Percentiles rank a stretch among this genome's conserved stretches.
phyloP scores from a whole-genome alignment of 1,140 invertebrate species.

The Teleopsis dalmanni region DNA sequence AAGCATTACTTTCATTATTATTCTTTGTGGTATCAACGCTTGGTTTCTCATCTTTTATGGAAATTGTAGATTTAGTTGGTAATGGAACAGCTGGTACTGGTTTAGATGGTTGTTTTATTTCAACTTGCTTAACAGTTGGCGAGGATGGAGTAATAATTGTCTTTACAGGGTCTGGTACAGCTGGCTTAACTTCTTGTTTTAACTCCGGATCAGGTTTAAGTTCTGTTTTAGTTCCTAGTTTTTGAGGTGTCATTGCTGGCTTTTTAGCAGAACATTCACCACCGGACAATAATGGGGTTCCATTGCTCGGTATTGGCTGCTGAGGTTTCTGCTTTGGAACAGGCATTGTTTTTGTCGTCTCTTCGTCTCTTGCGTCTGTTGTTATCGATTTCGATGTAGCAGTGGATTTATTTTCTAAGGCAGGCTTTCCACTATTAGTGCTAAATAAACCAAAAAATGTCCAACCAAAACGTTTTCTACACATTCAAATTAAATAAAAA shows the following conservation, averaged over 20 bases:
- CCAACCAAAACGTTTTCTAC: conserved; percentile 41
- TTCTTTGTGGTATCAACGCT: conserved; percentile 2
- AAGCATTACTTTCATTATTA: conserved; percentile 4
- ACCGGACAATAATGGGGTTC: no score
- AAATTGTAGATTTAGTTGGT: conserved; percentile 17
- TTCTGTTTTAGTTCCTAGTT: conserved; percentile 11
- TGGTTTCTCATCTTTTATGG: no score
- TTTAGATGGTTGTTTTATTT: conserved; percentile 15
- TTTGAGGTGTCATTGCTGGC: background rate
- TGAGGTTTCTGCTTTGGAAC: background rate
- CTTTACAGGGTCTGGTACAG: conserved; percentile 1
- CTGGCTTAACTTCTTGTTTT: conserved; percentile 11
- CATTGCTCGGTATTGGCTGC: background rate
- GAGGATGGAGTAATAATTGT: conserved; percentile 10
- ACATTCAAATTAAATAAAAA: conserved; percentile 12
- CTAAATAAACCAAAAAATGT: conserved; percentile 25
- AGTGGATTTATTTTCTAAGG: conserved; percentile 30
- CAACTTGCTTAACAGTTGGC: conserved; percentile 5
- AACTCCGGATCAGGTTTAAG: conserved; percentile 10
- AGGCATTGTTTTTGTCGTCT: background rate
- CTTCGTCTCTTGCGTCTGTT: conserved; percentile 6
- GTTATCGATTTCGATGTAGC: conserved; percentile 9
- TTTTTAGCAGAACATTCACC: background rate
- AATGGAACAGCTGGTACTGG: conserved; percentile 7
- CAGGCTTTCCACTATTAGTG: conserved; percentile 26